Evolutionary conservation across 2,888 invertebrate species (phyloP), one percentile per base, ranked within the genome.

Genomic region (Frankliniella fusca): DNA sequence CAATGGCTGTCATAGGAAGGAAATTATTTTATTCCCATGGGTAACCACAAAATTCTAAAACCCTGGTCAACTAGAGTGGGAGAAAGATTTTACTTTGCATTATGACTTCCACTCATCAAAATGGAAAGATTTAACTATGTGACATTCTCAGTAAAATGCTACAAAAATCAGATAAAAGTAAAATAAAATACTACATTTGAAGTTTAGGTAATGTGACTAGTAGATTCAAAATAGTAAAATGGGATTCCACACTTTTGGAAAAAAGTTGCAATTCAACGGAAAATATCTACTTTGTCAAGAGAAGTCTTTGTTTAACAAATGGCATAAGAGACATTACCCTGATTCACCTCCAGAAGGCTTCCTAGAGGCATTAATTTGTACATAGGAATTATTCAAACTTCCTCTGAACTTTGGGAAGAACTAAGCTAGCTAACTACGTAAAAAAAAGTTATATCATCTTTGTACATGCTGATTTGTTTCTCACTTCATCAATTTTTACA

Each of bases 261-360:
- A 76, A 27, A 76, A 76, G 70, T 23, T 76, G 70, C 27, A 27
- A 76, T 76, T 76, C 27, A 76, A 76, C 70, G 27, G 70, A 76
- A 76, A 76, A 76, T 76, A 76, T 8, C 70, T 76, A 76, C 23
- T 76, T 76, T 61, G 61, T 20, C 61, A 76, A 76, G 38, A 76
- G 10, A 27, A 76, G 70, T 76, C 70, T 76, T 76, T 27, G 23
- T 76, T 76, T 76, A 23, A n/a, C n/a, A 20, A 76, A 76, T 76
- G 70, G 70, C 70, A 12, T 76, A 23, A 76, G 70, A 76, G 70
- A 76, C 70, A 23, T 76, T 76, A 76, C 70, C 70, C 70, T 76
- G 70, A 76, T 76, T 76, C n/a, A 76, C 27, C 70, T 76, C 70
- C 70, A 76, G 70, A 76, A 76, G 70, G 70, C 70, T 76, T 76